phyloP scores from a whole-genome alignment of 2,113 vertebrate species.

The Anoura caudifer region DNA sequence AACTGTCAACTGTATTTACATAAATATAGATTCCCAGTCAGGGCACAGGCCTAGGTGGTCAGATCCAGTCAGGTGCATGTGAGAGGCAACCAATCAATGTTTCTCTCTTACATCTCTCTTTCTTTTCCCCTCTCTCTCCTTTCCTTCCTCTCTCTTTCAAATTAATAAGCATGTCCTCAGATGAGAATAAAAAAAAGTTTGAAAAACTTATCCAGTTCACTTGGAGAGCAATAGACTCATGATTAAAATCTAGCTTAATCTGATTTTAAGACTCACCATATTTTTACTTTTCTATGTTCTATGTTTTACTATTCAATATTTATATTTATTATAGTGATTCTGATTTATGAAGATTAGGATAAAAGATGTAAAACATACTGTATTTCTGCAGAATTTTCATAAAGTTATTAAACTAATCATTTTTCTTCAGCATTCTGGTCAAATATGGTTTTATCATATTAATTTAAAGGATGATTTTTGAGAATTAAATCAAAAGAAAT shows the following conservation, averaged over 20 bases:
- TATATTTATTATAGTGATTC: background rate
- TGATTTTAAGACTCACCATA: background rate
- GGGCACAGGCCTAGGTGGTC: too few species aligned
- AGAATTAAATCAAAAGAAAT: background rate
- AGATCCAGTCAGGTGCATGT: too few species aligned
- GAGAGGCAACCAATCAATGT: too few species aligned
- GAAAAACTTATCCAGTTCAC: background rate
- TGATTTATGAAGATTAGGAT: constrained; percentile 2
- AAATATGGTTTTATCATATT: background rate
- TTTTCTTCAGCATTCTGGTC: background rate
- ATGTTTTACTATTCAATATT: background rate
- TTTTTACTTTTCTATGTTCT: background rate
- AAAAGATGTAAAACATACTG: background rate
- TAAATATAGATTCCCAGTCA: too few species aligned
- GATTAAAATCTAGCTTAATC: background rate
- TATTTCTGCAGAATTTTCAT: background rate
- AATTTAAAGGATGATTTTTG: background rate
- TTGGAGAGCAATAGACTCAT: background rate
- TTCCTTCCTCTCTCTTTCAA: too few species aligned
- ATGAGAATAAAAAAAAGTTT: too few species aligned
- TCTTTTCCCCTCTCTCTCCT: too few species aligned
- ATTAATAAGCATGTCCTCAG: too few species aligned
- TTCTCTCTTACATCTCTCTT: too few species aligned
- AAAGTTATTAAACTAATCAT: background rate
- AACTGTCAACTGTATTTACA: background rate